Base-by-base conservation (phyloP, 2,113 vertebrate genomes). In the Daubentonia madagascariensis region DNA sequence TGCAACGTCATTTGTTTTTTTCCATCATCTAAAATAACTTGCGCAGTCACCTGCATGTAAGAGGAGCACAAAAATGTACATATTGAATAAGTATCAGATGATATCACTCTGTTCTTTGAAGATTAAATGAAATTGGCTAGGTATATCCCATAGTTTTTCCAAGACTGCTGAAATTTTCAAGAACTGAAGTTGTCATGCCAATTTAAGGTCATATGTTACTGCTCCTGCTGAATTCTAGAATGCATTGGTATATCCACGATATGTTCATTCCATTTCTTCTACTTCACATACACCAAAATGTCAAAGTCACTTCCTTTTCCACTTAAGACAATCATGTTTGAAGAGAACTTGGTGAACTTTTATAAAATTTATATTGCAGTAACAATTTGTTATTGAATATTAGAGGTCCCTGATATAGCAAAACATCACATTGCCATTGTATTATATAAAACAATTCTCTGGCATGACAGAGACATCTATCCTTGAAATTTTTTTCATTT, bases 301-400 rank as follows among this genome's bases (percentile, higher is more conserved):
- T 43, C 68, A 87, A 76, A 68, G 16, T 57, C 17, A 90, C n/a
- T 98, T 92, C 50, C 14, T 90, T 90, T 90, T 85, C 30, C 52
- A 50, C 20, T 85, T 30, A 76, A 85, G 14, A n/a, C 22, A 40
- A 45, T 40, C 16, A 50, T 85, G 28, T 93, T 88, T 91, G 25
- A 45, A 90, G 54, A 79, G 2, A 84, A 37, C 68, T 78, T 68
- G 50, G 9, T 73, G 22, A 83, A 79, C 43, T 63, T 79, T 70
- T 73, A 9, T 4, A 86, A 76, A 32, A 73, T 92, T 92, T 93
- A 57, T 43, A 86, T 50, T 83, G 48, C 35, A 35, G 20, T 67
- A 89, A 84, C 11, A 92, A 72, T 54, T 90, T 90, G 35, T 32
- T 52, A 90, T 50, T 90, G 72, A 32, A 52, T 89, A 28, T 79